Conservation (phyloP, 1,140 invertebrate species). For the Hyposmocoma kahamanoa region DNA sequence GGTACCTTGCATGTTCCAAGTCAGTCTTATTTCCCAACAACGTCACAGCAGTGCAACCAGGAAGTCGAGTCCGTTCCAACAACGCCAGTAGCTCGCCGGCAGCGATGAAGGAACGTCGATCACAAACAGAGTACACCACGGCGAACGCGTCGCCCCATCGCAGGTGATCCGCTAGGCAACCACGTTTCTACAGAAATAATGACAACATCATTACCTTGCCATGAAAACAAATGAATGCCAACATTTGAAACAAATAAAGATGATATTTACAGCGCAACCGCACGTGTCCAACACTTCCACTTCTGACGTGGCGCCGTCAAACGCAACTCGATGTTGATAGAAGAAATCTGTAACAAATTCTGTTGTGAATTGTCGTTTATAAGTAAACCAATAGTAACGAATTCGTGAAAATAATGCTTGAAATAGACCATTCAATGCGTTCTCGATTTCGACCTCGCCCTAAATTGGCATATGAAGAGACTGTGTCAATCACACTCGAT, state of each 20-base stretch:
- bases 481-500: too few relatives aligned
- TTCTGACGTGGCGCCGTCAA: conserved; percentile 84
- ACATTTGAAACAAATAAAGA: neutral
- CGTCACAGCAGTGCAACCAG: conserved; percentile 82
- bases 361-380: too few relatives aligned
- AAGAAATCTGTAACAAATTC: conserved; percentile 80
- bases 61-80: conserved; percentile 79
- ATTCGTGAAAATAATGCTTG: too few relatives aligned
- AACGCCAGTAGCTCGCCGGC: conserved; percentile 81
- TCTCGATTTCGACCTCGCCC: conserved; percentile 22
- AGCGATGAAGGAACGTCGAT: conserved; percentile 83
- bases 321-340: conserved; percentile 83
- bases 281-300: conserved; percentile 88
- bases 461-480: conserved; percentile 26
- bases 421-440: neutral
- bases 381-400: too few relatives aligned
- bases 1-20: conserved; percentile 84
- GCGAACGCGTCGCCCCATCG: conserved; percentile 90
- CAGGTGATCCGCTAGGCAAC: conserved; percentile 83
- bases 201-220: too few relatives aligned
- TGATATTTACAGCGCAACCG: conserved; percentile 82
- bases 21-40: conserved; percentile 88
- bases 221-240: too few relatives aligned
- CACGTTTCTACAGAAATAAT: conserved; percentile 69
- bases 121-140: conserved; percentile 88